Percentiles rank a stretch among this genome's conserved stretches.
Conservation (phyloP, 2,888 invertebrate species). For the Ceraclea dissimilis region DNA sequence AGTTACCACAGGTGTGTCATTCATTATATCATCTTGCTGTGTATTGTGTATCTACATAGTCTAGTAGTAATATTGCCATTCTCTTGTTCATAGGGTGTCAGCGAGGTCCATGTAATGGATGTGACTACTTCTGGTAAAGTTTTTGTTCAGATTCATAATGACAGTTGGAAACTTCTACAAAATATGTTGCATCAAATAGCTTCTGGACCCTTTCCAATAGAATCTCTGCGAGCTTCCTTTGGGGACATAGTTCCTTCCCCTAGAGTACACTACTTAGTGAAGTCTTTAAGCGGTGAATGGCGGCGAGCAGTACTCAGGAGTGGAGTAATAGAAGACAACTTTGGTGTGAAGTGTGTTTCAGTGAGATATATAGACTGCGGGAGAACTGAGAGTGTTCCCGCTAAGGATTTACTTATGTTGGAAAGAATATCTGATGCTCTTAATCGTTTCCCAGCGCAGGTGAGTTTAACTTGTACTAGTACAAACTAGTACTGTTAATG, state of each 20-base stretch:
- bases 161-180: slow-evolving; percentile 37
- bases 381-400: slow-evolving; percentile 41
- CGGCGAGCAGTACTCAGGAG: slow-evolving; percentile 15
- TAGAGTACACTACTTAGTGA: slow-evolving; percentile 41
- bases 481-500: background rate
- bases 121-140: slow-evolving; percentile 44
- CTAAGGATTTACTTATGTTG: slow-evolving; percentile 43
- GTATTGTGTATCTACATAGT: background rate
- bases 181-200: slow-evolving; percentile 31
- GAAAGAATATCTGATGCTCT: slow-evolving; percentile 47
- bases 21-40: background rate
- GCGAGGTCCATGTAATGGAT: slow-evolving; percentile 43
- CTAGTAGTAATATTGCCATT: background rate
- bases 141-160: slow-evolving; percentile 42
- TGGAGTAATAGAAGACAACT: slow-evolving; percentile 27
- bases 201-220: slow-evolving; percentile 18
- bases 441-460: slow-evolving; percentile 51
- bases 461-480: slow-evolving; percentile 29
- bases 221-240: slow-evolving; percentile 18
- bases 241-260: slow-evolving; percentile 28
- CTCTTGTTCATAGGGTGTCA: slow-evolving; percentile 16
- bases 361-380: slow-evolving; percentile 40
- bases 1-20: slow-evolving; percentile 12
- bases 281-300: slow-evolving; percentile 46
- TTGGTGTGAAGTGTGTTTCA: slow-evolving; percentile 43